These are phyloP conservation scores for Lycaena phlaeas DNA, from an alignment of 2,888 invertebrate species.

Conservation along the genomic window DNA sequence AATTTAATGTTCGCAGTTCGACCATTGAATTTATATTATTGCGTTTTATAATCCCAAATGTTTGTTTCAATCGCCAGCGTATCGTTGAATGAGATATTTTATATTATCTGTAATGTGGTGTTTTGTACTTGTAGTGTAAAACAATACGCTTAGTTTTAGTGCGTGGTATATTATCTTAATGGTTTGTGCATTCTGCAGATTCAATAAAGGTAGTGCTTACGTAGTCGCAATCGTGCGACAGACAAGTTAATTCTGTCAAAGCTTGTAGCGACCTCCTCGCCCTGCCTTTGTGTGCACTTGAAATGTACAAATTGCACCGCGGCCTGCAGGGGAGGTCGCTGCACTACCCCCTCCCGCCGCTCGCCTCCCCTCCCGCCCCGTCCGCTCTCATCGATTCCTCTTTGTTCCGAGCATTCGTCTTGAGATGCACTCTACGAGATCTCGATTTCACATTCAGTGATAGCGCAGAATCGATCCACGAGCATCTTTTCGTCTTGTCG, in stretches of 20 bases:
- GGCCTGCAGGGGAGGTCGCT: constrained; percentile 54
- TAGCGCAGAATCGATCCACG: constrained; percentile 28
- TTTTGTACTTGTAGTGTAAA: too few relatives aligned
- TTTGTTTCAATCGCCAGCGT: too few relatives aligned
- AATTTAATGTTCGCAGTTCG: too few relatives aligned
- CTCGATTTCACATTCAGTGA: constrained; percentile 59
- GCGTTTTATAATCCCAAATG: too few relatives aligned
- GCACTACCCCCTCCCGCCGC: constrained; percentile 52
- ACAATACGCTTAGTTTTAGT: too few relatives aligned
- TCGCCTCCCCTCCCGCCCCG: constrained; percentile 31
- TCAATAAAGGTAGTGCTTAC: constrained; percentile 55
- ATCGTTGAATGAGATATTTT: too few relatives aligned
- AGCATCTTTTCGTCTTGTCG: constrained; percentile 27
- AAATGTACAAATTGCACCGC: constrained; percentile 73
- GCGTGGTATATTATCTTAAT: neutral
- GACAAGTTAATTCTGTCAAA: constrained; percentile 73
- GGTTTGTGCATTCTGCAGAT: constrained; percentile 25
- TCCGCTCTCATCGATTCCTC: constrained; percentile 65
- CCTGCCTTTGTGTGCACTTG: constrained; percentile 70
- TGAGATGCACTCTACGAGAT: constrained; percentile 59
- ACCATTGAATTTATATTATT: too few relatives aligned
- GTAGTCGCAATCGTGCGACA: constrained; percentile 44
- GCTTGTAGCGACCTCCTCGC: constrained; percentile 64
- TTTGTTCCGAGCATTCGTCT: constrained; percentile 67
- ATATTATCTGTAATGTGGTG: too few relatives aligned